phyloP scores from a whole-genome alignment of 2,797 vertebrate genomes.

The Esox masquinongy region DNA sequence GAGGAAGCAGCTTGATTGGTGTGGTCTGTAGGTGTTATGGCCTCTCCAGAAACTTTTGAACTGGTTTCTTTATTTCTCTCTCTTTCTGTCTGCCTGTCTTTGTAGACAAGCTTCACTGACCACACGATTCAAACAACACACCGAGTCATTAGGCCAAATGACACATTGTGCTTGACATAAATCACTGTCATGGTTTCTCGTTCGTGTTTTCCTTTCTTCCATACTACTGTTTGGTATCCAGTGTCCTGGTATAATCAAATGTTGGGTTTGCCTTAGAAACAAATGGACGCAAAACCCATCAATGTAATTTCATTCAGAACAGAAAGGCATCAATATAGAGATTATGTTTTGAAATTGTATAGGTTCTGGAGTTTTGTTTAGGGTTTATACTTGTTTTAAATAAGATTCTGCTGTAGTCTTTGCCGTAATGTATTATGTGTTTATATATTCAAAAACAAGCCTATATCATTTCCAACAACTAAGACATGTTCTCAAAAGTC shows the following conservation, averaged over 20 bases:
- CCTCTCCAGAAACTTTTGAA: no score
- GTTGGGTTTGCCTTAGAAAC: constrained; percentile 29
- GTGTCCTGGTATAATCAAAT: constrained; percentile 21
- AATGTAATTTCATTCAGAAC: constrained; percentile 36
- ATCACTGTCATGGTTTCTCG: constrained; percentile 33
- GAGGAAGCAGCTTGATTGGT: not conserved
- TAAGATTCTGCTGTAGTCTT: no score
- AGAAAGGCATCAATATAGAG: constrained; percentile 34
- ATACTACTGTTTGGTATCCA: constrained; percentile 30
- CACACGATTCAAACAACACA: constrained; percentile 35
- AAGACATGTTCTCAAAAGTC: constrained; percentile 42
- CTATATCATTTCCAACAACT: constrained; percentile 37
- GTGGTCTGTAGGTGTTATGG: no score
- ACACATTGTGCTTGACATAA: constrained; percentile 29
- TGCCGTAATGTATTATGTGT: not conserved
- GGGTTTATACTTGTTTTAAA: constrained; percentile 24
- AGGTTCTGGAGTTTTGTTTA: constrained; percentile 30
- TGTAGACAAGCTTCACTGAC: constrained; percentile 28
- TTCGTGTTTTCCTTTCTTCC: constrained; percentile 14
- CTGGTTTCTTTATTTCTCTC: no score
- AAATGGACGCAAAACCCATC: constrained; percentile 19
- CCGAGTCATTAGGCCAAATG: constrained; percentile 39
- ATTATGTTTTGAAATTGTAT: constrained; percentile 18
- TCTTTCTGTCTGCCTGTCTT: constrained; percentile 8
- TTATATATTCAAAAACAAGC: not conserved